A percentile compares a stretch with the other conserved stretches of the same genome.
These are phyloP conservation scores for Rhingia campestris DNA, from an alignment of 2,888 invertebrate species.

Conservation along the genomic window DNA sequence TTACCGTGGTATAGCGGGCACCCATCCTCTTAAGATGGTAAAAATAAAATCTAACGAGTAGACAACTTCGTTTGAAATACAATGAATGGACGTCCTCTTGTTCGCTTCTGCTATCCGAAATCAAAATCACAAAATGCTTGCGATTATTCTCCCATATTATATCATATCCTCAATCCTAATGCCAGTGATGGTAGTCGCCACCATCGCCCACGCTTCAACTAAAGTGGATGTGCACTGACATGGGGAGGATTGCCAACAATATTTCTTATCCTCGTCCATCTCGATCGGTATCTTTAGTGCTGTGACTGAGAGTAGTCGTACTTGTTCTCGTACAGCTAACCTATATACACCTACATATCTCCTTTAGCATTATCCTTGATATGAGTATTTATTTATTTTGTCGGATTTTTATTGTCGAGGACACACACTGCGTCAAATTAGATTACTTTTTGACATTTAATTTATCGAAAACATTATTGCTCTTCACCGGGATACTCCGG, in stretches of 20 bases:
- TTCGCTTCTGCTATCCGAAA: conserved; percentile 43
- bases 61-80: conserved; percentile 30
- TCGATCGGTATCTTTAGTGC: conserved; percentile 39
- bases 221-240: too few species aligned
- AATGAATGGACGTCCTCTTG: conserved; percentile 8
- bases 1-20: conserved; percentile 19
- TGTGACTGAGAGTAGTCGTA: neutral
- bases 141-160: conserved; percentile 40
- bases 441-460: conserved; percentile 72
- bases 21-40: neutral
- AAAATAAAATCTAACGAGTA: conserved; percentile 11
- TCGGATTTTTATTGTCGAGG: conserved; percentile 28
- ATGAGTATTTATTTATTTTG: conserved; percentile 24
- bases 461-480: conserved; percentile 66
- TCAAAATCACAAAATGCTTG: conserved; percentile 58
- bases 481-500: neutral
- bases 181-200: neutral
- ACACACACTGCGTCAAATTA: conserved; percentile 68
- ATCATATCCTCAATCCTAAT: conserved; percentile 37
- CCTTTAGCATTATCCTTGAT: neutral
- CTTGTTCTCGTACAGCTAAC: neutral
- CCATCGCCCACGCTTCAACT: neutral
- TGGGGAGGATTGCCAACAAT: conserved; percentile 52
- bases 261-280: conserved; percentile 48
- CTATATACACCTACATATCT: neutral